A percentile compares a stretch with the other conserved stretches of the same genome.
Evolutionary conservation across 2,888 invertebrate species (phyloP).

Genomic region (Leucophenga maculata): DNA sequence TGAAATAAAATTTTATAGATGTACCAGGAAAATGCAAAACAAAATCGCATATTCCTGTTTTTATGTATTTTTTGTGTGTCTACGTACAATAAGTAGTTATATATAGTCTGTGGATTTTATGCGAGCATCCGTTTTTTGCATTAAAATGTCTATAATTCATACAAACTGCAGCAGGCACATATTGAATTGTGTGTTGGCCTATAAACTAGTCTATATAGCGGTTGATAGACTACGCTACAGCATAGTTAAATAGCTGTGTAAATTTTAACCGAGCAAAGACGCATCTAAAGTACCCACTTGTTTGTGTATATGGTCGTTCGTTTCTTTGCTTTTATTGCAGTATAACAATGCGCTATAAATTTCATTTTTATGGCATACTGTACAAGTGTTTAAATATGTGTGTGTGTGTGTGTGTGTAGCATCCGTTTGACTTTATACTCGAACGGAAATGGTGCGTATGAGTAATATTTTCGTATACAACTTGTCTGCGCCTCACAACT

Average conservation of each 20-base stretch:
- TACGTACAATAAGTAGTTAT: too few relatives aligned
- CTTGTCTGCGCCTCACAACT: not conserved
- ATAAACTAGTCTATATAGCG: too few relatives aligned
- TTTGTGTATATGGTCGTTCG: not conserved
- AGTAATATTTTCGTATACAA: conserved; percentile 34
- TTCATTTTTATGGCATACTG: conserved; percentile 14
- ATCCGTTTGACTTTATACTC: not conserved
- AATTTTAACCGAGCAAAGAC: conserved; percentile 19
- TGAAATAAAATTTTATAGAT: conserved; percentile 2
- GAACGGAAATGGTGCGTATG: conserved; percentile 47
- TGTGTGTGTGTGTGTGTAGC: too few relatives aligned
- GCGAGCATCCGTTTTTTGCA: too few relatives aligned
- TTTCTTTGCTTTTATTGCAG: not conserved
- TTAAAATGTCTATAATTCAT: too few relatives aligned
- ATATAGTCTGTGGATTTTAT: too few relatives aligned
- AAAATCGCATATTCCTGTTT: too few relatives aligned
- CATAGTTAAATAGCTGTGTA: too few relatives aligned
- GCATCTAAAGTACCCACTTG: too few relatives aligned
- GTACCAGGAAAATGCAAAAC: not conserved
- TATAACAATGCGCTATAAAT: conserved; percentile 21
- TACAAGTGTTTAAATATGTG: not conserved
- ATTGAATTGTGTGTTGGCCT: too few relatives aligned
- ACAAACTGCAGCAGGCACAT: too few relatives aligned
- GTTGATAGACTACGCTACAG: not conserved
- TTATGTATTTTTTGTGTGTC: too few relatives aligned